Evolutionary conservation across 2,797 vertebrate genomes (phyloP).

Genomic region (Melanotaenia maccullochi): DNA sequence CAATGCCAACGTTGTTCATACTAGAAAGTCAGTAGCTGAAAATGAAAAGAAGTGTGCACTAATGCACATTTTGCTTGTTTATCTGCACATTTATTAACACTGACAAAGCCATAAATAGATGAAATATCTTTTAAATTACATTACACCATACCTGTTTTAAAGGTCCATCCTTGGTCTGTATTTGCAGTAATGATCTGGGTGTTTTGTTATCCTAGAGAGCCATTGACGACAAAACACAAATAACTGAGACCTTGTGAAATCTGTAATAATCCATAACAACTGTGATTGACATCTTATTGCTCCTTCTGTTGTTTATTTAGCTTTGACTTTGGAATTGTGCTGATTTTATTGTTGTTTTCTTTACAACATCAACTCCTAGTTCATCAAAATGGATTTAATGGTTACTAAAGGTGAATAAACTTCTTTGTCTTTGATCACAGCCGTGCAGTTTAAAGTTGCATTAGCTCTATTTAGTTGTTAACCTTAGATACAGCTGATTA

Average conservation of each 20-base stretch:
- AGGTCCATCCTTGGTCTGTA: background rate
- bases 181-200: background rate
- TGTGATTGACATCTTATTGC: conserved; percentile 17
- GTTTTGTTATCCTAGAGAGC: background rate
- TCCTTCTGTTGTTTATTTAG: background rate
- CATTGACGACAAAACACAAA: background rate
- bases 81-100: background rate
- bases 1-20: conserved; percentile 9
- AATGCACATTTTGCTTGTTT: conserved; percentile 6
- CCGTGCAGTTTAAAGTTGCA: too few relatives aligned
- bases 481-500: too few relatives aligned
- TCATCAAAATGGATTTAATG: too few relatives aligned
- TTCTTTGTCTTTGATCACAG: too few relatives aligned
- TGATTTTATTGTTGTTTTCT: too few relatives aligned
- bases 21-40: background rate
- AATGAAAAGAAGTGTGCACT: background rate
- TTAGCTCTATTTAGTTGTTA: too few relatives aligned
- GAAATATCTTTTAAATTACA: background rate
- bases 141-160: background rate
- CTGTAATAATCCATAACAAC: background rate
- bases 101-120: background rate
- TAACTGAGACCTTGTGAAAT: background rate
- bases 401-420: too few relatives aligned
- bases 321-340: too few relatives aligned
- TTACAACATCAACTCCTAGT: too few relatives aligned